A percentile compares a stretch with the other conserved stretches of the same genome.
These are phyloP conservation scores for Apamea monoglypha DNA, from an alignment of 2,888 invertebrate species.

Conservation along the genomic window DNA sequence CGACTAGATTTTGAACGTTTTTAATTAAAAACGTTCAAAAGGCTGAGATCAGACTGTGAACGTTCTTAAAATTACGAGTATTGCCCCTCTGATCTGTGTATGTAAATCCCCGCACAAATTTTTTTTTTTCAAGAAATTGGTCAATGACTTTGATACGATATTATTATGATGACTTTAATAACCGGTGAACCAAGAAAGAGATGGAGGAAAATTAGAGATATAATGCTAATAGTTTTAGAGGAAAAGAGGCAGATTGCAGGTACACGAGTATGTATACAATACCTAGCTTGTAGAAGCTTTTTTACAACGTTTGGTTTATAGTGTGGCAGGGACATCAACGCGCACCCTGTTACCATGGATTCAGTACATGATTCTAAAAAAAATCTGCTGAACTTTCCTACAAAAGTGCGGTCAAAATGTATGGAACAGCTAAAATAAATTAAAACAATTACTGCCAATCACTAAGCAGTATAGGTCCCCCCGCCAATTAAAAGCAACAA, in stretches of 20 bases:
- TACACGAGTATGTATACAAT: background rate
- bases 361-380: background rate
- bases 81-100: background rate
- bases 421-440: background rate
- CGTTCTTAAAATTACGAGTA: too few species aligned
- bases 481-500: background rate
- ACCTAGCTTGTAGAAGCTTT: background rate
- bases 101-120: background rate
- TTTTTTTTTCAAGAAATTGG: background rate
- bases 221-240: constrained; percentile 4
- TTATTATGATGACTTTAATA: background rate
- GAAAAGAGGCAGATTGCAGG: background rate
- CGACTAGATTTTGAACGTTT: too few species aligned
- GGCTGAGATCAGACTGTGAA: too few species aligned
- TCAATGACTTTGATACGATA: background rate
- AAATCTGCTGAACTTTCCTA: background rate
- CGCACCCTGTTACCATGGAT: too few species aligned
- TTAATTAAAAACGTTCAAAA: too few species aligned
- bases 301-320: background rate
- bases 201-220: background rate
- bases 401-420: background rate
- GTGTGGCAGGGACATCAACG: background rate
- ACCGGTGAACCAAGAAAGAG: background rate
- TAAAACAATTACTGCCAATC: background rate
- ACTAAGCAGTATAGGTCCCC: background rate